Percentiles rank a stretch among this genome's conserved stretches.
Evolutionary conservation across 2,113 vertebrate genomes (phyloP).

Genomic region (Petromus typicus): DNA sequence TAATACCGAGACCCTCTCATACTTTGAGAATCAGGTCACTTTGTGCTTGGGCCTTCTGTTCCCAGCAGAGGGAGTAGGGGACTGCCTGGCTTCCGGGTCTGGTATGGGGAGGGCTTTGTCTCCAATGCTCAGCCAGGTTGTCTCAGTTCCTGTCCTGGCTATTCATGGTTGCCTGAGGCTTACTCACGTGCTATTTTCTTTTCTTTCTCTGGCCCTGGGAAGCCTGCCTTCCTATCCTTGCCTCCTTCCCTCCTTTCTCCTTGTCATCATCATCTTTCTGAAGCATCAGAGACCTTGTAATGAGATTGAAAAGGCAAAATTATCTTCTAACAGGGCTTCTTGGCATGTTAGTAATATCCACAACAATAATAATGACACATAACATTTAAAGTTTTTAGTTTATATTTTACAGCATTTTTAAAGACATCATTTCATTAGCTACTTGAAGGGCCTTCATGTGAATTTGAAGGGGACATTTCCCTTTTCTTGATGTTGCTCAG

Average conservation of each 20-base stretch:
- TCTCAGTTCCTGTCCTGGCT: neutral
- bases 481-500: neutral
- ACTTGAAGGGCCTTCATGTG: neutral
- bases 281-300: neutral
- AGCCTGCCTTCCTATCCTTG: neutral
- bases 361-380: neutral
- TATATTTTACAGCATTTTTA: constrained; percentile 56
- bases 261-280: neutral
- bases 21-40: neutral
- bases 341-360: neutral
- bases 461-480: neutral
- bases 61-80: neutral
- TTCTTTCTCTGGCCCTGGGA: neutral
- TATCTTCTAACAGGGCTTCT: neutral
- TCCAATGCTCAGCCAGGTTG: neutral
- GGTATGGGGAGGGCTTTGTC: neutral
- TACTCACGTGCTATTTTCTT: neutral
- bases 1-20: neutral
- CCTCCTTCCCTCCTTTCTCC: neutral
- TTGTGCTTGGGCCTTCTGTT: neutral
- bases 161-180: neutral
- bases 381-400: constrained; percentile 42
- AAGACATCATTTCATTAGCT: neutral
- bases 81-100: neutral
- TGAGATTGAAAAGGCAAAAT: constrained; percentile 39